Conservation (phyloP, 1,140 invertebrate genomes). For the Drosophila nigrodunni region DNA sequence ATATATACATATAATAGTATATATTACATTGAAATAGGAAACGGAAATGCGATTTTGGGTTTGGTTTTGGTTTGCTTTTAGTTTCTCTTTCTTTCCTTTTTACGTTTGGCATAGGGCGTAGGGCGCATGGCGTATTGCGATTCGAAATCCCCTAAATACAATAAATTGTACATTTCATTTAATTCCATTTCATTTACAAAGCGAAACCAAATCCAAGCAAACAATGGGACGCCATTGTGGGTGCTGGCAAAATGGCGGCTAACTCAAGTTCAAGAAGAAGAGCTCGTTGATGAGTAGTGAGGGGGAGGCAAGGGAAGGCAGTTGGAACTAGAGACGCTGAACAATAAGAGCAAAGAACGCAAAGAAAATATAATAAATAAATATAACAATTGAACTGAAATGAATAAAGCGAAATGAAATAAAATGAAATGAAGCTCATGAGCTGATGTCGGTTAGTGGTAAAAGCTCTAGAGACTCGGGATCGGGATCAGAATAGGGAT, state of each 20-base stretch:
- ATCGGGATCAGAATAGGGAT: neutral
- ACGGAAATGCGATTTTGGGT: conserved; percentile 75
- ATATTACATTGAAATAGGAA: conserved; percentile 75
- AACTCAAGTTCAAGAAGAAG: neutral
- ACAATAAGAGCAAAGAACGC: conserved; percentile 53
- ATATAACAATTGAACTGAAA: conserved; percentile 73
- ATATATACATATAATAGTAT: conserved; percentile 48
- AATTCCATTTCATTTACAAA: conserved; percentile 83
- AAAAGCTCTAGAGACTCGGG: neutral
- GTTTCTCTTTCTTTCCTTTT: neutral
- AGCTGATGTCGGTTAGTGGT: conserved; percentile 22
- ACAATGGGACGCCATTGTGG: conserved; percentile 62
- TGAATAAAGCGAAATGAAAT: conserved; percentile 62
- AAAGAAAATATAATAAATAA: conserved; percentile 65
- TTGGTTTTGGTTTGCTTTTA: conserved; percentile 28
- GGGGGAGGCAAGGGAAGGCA: conserved; percentile 5
- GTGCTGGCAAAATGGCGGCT: conserved; percentile 45
- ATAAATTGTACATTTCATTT: conserved; percentile 82
- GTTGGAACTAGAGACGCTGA: neutral
- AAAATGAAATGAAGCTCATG: conserved; percentile 55
- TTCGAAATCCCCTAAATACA: conserved; percentile 78
- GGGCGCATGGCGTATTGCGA: conserved; percentile 61
- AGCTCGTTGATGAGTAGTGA: neutral
- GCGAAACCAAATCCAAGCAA: conserved; percentile 67
- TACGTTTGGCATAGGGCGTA: conserved; percentile 5